A percentile compares a stretch with the other conserved stretches of the same genome.
phyloP scores from a whole-genome alignment of 2,113 vertebrate genomes.

The Chrysemys picta region DNA sequence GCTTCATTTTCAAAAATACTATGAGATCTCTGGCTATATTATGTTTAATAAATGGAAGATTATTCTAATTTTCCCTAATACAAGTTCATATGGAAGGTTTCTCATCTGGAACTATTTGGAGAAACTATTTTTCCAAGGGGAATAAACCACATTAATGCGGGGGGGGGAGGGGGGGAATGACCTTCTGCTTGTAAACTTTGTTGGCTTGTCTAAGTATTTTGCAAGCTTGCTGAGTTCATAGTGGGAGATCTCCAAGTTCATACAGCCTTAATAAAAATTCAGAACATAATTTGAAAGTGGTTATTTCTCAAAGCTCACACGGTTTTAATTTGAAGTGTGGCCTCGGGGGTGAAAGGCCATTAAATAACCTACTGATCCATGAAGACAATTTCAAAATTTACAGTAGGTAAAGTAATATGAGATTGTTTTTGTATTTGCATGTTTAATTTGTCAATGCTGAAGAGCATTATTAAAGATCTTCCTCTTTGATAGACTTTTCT shows the following conservation, averaged over 20 bases:
- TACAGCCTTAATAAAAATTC: conserved; percentile 56
- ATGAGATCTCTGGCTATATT: background rate
- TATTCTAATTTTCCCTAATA: background rate
- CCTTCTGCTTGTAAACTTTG: background rate
- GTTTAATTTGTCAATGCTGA: conserved; percentile 64
- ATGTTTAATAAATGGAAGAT: background rate
- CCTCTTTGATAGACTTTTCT: conserved; percentile 7
- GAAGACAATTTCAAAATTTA: conserved; percentile 69
- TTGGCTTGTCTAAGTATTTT: conserved; percentile 3
- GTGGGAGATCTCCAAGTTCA: conserved; percentile 6
- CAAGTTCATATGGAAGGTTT: background rate
- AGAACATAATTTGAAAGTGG: conserved; percentile 59
- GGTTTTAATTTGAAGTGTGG: conserved; percentile 67
- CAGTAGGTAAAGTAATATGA: conserved; percentile 53
- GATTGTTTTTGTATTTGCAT: conserved; percentile 54
- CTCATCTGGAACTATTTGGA: background rate
- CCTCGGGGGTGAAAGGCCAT: conserved; percentile 66
- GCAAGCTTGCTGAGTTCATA: background rate
- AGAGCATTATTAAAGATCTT: conserved; percentile 57
- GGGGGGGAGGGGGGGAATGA: background rate
- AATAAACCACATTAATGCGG: background rate
- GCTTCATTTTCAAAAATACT: background rate
- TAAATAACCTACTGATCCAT: conserved; percentile 70
- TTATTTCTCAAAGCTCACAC: conserved; percentile 63
- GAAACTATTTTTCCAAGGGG: background rate